A percentile compares a stretch with the other conserved stretches of the same genome.
These are phyloP conservation scores for Lydus trimaculatus DNA, from an alignment of 2,888 invertebrate species.

Conservation along the genomic window DNA sequence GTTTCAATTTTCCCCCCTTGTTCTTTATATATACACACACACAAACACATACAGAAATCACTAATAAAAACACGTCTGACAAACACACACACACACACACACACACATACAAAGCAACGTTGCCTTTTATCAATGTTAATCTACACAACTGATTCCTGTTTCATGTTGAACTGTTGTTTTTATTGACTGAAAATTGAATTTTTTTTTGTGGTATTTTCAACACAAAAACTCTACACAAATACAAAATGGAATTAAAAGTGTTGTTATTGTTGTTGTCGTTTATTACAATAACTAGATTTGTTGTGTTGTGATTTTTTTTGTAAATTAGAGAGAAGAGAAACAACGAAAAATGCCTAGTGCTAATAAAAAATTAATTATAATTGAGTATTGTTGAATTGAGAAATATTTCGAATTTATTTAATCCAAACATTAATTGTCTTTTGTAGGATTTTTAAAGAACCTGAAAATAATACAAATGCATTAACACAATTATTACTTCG, in stretches of 20 bases:
- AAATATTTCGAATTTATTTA: too few relatives aligned
- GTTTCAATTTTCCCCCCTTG: too few relatives aligned
- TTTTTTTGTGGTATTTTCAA: too few relatives aligned
- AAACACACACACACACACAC: neutral
- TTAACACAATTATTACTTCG: neutral
- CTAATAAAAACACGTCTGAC: neutral
- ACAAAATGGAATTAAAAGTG: neutral
- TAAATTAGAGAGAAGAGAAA: neutral
- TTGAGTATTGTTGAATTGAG: neutral
- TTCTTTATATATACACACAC: neutral
- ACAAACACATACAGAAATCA: neutral
- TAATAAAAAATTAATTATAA: constrained; percentile 5
- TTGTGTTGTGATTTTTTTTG: neutral
- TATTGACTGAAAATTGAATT: neutral
- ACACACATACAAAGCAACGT: constrained; percentile 4
- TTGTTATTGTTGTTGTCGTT: neutral
- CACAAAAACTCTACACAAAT: neutral
- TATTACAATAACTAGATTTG: neutral
- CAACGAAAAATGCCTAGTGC: constrained; percentile 1
- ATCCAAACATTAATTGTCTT: neutral
- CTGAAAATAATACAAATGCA: neutral
- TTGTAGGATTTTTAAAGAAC: neutral
- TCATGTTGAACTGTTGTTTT: neutral
- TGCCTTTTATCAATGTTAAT: constrained; percentile 2
- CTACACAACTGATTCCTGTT: neutral